These are phyloP conservation scores for Corapipo altera DNA, from an alignment of 2,113 vertebrate genomes.

Conservation along the genomic window DNA sequence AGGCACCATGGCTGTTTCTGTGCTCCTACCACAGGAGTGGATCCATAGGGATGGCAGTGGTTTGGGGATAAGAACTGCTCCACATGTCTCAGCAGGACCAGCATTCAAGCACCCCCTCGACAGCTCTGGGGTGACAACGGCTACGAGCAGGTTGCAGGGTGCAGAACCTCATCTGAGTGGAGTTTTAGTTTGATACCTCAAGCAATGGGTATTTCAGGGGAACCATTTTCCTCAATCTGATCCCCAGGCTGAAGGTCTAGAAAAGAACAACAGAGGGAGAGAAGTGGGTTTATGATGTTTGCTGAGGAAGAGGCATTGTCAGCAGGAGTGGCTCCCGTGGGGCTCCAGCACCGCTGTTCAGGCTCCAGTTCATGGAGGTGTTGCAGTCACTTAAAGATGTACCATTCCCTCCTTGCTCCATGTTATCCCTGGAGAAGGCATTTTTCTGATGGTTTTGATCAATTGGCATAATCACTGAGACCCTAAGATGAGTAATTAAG, in stretches of 20 bases:
- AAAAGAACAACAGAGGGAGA: neutral
- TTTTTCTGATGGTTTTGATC: slow-evolving; percentile 20
- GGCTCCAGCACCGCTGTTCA: rapidly evolving
- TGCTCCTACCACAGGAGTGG: rapidly evolving
- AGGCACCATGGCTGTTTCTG: neutral
- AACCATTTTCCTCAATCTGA: neutral
- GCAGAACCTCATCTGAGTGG: neutral
- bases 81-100: neutral
- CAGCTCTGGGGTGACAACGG: rapidly evolving
- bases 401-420: neutral
- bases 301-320: neutral
- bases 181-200: neutral
- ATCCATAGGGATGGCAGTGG: rapidly evolving
- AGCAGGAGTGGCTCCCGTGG: neutral
- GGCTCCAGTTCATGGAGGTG: neutral
- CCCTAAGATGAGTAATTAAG: neutral
- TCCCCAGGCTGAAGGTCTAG: neutral
- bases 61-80: neutral
- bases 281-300: neutral
- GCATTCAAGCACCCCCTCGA: neutral
- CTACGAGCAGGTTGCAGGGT: neutral
- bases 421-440: neutral
- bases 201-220: neutral
- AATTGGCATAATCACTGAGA: neutral
- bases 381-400: neutral